Evolutionary conservation across 2,888 invertebrate genomes (phyloP).

Genomic region (Oegoconia quadripuncta): DNA sequence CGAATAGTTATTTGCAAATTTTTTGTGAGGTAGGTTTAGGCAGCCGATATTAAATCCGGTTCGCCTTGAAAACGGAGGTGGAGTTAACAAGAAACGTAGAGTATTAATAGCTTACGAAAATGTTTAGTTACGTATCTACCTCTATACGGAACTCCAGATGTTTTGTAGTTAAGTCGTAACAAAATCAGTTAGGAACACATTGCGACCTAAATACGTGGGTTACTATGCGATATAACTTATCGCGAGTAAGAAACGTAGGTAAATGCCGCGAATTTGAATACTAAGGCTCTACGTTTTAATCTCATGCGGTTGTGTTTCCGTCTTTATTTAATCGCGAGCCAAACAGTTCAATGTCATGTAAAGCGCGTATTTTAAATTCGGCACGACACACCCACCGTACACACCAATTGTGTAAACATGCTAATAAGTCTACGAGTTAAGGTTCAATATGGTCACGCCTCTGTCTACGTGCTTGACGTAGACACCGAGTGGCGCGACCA

Average conservation of each 20-base stretch:
- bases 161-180: too few relatives aligned
- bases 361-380: conserved; percentile 4
- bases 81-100: background rate
- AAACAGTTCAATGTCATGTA: conserved; percentile 23
- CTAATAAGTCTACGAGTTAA: conserved; percentile 23
- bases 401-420: conserved; percentile 13
- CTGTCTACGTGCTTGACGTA: background rate
- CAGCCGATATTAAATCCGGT: conserved; percentile 18
- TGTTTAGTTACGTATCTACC: too few relatives aligned
- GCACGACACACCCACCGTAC: conserved; percentile 46
- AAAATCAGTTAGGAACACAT: too few relatives aligned
- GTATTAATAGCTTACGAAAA: too few relatives aligned
- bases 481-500: conserved; percentile 36
- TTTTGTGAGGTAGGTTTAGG: background rate
- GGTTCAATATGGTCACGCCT: conserved; percentile 29
- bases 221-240: too few relatives aligned
- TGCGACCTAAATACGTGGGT: too few relatives aligned
- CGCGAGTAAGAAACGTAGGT: too few relatives aligned
- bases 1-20: background rate
- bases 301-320: background rate
- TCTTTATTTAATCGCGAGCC: background rate
- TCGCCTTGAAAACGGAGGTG: conserved; percentile 29
- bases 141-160: too few relatives aligned
- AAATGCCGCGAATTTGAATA: background rate
- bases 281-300: background rate